Evolutionary conservation across 1,140 invertebrate genomes (phyloP).

Genomic region (Nilaparvata lugens): DNA sequence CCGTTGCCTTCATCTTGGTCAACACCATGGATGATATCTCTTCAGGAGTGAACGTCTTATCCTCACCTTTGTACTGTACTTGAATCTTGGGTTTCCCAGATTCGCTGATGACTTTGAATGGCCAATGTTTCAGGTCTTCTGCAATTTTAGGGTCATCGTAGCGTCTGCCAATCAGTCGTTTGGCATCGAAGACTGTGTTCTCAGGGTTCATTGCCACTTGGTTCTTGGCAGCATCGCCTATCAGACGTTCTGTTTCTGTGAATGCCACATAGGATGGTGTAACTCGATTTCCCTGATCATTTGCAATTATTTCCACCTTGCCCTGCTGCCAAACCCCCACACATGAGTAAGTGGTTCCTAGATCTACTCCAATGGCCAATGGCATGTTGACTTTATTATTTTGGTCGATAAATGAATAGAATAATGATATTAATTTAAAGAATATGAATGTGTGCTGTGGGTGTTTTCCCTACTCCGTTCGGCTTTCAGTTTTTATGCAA

Average conservation of each 20-base stretch:
- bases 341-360: slow-evolving; percentile 72
- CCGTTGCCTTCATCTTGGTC: slow-evolving; percentile 49
- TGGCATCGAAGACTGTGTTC: slow-evolving; percentile 79
- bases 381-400: neutral
- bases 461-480: too few species aligned
- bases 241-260: slow-evolving; percentile 67
- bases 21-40: slow-evolving; percentile 52
- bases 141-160: slow-evolving; percentile 66
- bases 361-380: slow-evolving; percentile 61
- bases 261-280: slow-evolving; percentile 87
- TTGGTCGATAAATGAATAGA: too few species aligned
- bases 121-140: slow-evolving; percentile 67
- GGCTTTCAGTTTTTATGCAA: too few species aligned
- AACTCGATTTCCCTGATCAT: slow-evolving; percentile 88
- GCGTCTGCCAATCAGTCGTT: slow-evolving; percentile 63
- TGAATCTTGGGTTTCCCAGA: slow-evolving; percentile 62
- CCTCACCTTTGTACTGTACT: slow-evolving; percentile 64
- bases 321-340: slow-evolving; percentile 76
- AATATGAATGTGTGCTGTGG: too few species aligned
- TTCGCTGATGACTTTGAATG: slow-evolving; percentile 60
- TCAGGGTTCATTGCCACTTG: slow-evolving; percentile 74
- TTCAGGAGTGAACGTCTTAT: slow-evolving; percentile 38
- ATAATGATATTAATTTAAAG: too few species aligned
- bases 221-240: slow-evolving; percentile 60
- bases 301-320: slow-evolving; percentile 88